Conservation (phyloP, 1,140 invertebrate species). For the Tetramorium alpestre region DNA sequence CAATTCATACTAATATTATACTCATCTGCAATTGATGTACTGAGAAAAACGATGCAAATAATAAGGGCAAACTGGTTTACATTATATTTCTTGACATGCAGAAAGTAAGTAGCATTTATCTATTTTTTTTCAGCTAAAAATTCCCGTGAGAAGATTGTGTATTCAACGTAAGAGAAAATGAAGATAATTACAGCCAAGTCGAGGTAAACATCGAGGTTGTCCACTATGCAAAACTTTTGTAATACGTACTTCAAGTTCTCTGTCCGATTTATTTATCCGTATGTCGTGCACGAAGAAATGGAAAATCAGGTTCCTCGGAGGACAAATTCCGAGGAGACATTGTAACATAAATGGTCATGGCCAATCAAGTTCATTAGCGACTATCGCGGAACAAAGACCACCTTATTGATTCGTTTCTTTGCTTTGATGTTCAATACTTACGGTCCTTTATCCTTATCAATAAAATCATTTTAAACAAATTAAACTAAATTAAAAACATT, state of each 20-base stretch:
- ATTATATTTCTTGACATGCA: background rate
- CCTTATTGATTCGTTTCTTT: conserved; percentile 10
- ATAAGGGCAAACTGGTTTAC: background rate
- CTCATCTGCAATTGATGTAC: background rate
- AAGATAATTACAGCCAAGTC: background rate
- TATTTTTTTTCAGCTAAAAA: background rate
- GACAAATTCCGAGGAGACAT: conserved; percentile 68
- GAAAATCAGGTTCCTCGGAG: conserved; percentile 4
- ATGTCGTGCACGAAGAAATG: conserved; percentile 51
- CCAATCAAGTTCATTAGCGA: background rate
- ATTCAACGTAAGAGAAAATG: background rate
- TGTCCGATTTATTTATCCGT: conserved; percentile 30
- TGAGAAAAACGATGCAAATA: background rate
- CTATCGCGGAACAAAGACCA: background rate
- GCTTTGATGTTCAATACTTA: background rate
- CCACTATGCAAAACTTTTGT: background rate
- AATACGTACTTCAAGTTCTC: conserved; percentile 39
- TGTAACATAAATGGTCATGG: conserved; percentile 63
- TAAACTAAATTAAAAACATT: background rate
- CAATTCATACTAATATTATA: background rate
- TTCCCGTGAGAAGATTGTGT: background rate
- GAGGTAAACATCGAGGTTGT: background rate
- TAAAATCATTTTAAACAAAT: background rate
- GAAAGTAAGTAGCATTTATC: background rate
- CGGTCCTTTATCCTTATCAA: background rate